Base-by-base conservation (phyloP, 2,113 vertebrate species). In the Embiotoca jacksoni region DNA sequence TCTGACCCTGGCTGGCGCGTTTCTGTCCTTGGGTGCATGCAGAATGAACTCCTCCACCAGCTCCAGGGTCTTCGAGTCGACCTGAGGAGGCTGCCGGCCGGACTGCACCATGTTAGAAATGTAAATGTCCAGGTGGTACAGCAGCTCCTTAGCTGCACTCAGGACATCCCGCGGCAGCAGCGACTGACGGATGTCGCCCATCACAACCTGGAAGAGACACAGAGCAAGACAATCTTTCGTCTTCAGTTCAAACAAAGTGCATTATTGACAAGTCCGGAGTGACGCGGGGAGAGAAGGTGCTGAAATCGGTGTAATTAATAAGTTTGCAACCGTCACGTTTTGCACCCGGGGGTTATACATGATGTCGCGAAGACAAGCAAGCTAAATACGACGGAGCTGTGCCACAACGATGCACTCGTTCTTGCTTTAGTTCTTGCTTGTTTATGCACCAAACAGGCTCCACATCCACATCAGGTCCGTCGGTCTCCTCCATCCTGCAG, bases 61-160 rank as follows among this genome's bases (percentile, higher is more conserved):
- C 7, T 95, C 94, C 60, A 94, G 82, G 37, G 91, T 93, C 65
- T 93, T 88, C 1, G 88, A 32, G 89, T 98, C 97, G 16, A 96
- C 97, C 44, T 96, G 92, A 13, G 96, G 96, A 55, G 97, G 94
- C 23, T 96, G 94, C 60, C 95, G 94, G 66, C 75, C 97, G 0
- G 92, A 92, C 94, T 99, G 98, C 82, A 99, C 93, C 91, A 97
- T 95, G 84, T 96, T 97, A 88, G 96, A 96, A 90, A 99, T 96
- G 68, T 97, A 98, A 87, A 98, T 97, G 91, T 99, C 97, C 89
- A 99, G 91, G 86, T 99, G 97, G 82, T 99, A 99, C 11, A 99
- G 92, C 75, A 97, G 95, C 89, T 99, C 98, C 82, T 98, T 98
- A 80, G 98, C 97, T 3, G 97, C 98, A 64, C 97, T 99, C 47